These are phyloP conservation scores for Symphodus melops DNA, from an alignment of 2,113 vertebrate genomes.

Conservation along the genomic window DNA sequence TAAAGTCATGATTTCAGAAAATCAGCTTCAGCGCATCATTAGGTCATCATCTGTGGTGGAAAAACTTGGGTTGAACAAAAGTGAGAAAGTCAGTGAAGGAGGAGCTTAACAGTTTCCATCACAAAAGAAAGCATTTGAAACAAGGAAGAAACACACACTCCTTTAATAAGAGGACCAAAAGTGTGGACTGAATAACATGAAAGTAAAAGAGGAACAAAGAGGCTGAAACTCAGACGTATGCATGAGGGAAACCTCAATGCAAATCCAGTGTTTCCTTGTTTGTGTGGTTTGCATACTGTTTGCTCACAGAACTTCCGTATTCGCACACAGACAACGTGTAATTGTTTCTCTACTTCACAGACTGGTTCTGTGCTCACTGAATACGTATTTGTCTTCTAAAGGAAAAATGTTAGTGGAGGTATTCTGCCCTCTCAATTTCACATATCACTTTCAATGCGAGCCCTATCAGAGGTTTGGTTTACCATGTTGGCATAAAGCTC, in stretches of 20 bases:
- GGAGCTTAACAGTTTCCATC: background rate
- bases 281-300: constrained; percentile 50
- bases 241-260: constrained; percentile 5
- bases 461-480: background rate
- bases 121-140: background rate
- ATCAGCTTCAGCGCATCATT: background rate
- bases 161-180: background rate
- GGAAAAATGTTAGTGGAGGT: background rate
- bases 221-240: constrained; percentile 23
- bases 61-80: too few relatives aligned
- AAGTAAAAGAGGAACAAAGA: constrained; percentile 26
- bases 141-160: background rate
- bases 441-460: background rate
- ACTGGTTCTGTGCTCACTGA: constrained; percentile 32
- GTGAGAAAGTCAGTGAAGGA: too few relatives aligned
- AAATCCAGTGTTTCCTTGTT: constrained; percentile 42
- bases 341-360: background rate
- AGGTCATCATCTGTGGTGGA: background rate
- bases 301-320: constrained; percentile 41
- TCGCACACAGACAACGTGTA: background rate
- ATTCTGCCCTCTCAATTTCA: background rate
- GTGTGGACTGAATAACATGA: background rate
- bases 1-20: background rate
- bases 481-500: background rate
- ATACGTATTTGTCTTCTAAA: constrained; percentile 1